Evolutionary conservation across 92 coral and sea anemone species (phyloP), one percentile per base, ranked within the genome.

Genomic region (Nematostella vectensis): DNA sequence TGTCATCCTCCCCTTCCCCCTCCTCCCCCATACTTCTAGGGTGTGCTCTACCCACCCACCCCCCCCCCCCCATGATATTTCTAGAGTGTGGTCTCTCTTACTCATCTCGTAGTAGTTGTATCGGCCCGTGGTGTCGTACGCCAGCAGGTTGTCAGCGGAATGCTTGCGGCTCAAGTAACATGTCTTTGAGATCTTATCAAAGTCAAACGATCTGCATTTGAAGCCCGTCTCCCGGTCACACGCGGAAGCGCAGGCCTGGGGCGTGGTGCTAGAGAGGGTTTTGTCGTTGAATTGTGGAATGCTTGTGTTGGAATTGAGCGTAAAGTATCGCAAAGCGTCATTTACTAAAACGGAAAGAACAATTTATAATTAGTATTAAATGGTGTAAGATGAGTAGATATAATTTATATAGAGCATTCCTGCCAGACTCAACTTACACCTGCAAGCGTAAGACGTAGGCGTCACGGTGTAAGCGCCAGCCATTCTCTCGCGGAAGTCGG

Each of bases 161-260:
- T 88, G 76, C 37, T 65, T 55, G 39, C 37, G 16, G 68, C 96
- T 91, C 71, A 91, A 36, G 33, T 20, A 65, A 47, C 98, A 91
- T 33, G 48, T 78, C 51, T 61, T 56, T 24, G 80, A 25, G 20
- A 67, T 52, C 48, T 55, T 77, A 48, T 74, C 78, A 40, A 69
- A 91, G 31, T 91, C 93, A 65, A 91, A 91, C 13, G 98, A 85
- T 23, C 98, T 62, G 48, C 98, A 91, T 28, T 45, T 38, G 31
- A 81, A 91, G 11, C 69, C 21, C 8, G 79, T 31, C 50, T 88
- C 88, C 0, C 48, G 33, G 17, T 47, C 52, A 36, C 98, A 91
- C 1, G 48, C 42, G 2, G 57, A 15, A 16, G 93, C 91, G 48
- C 98, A 91, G 42, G 66, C 56, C 50, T 86, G 79, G 1, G 93